Conservation (phyloP, 2,888 invertebrate genomes). For the Diabrotica balteata region DNA sequence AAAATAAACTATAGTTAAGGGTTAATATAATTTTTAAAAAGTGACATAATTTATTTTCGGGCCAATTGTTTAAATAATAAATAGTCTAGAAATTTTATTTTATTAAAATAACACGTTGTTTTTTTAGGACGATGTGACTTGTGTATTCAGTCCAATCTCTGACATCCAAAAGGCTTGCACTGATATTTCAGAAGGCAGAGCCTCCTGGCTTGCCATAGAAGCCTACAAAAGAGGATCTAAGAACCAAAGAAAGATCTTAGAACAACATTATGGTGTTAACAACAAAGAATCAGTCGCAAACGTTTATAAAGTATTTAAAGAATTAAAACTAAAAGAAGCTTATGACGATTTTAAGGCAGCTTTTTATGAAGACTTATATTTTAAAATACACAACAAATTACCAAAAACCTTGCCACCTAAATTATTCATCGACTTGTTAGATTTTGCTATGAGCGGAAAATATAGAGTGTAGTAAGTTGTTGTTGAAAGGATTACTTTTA, state of each 20-base stretch:
- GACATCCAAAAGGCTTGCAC: conserved; percentile 3
- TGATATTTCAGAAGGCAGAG: conserved; percentile 6
- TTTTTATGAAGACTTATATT: background rate
- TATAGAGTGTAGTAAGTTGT: too few relatives aligned
- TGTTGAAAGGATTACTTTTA: too few relatives aligned
- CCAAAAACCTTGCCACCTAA: conserved; percentile 1
- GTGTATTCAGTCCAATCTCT: background rate
- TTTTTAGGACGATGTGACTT: conserved; percentile 4
- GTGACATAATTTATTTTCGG: too few relatives aligned
- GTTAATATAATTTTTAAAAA: too few relatives aligned
- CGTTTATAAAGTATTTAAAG: background rate
- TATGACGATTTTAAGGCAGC: background rate
- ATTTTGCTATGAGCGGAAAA: background rate
- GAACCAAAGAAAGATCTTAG: conserved; percentile 1
- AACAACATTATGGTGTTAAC: background rate
- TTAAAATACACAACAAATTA: background rate
- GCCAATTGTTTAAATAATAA: too few relatives aligned
- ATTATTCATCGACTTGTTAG: background rate
- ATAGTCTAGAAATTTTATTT: too few relatives aligned
- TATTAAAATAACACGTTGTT: background rate
- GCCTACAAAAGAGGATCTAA: conserved; percentile 7
- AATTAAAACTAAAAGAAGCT: background rate
- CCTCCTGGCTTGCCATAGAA: conserved; percentile 5
- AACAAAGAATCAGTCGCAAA: background rate
- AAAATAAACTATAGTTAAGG: too few relatives aligned